Evolutionary conservation across 2,888 invertebrate species (phyloP), one percentile per base, ranked within the genome.

Genomic region (Margaritifera margaritifera): DNA sequence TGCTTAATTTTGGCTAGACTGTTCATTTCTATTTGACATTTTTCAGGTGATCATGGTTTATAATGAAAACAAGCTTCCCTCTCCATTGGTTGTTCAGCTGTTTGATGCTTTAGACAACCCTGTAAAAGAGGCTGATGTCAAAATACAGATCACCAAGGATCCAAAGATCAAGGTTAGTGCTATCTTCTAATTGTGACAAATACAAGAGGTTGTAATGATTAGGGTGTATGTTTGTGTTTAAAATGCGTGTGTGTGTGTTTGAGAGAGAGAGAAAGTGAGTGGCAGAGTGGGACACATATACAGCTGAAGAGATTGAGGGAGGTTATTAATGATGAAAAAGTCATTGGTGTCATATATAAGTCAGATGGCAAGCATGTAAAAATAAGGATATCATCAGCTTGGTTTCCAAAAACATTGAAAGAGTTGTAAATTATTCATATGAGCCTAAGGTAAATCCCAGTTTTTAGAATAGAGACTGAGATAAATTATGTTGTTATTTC

Each of bases 51-150:
- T 87, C 4, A 80, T 83, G 8, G 84, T 88, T 5, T 84, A 82
- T 76, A 88, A 84, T 76, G 87, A 87, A 56, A 74, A 71, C 58
- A 80, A 79, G 62, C 68, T 88, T 4, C 83, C 83, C 0, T 75
- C 80, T 31, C 75, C 86, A 5, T 72, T 89, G 62, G 71, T 80
- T 6, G 82, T 86, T 18, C 88, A 88, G 77, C 77, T 89, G 24
- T 72, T 84, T 66, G 89, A 89, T 74, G 77, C 79, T 19, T 78
- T 68, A 18, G 88, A 85, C 15, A 89, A 89, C 66, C 75, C 80
- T 1, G 80, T 82, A 52, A 68, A 79, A 27, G 78, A 82, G 18
- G 66, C 81, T 5, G 86, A 86, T 64, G 68, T 89, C 27, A 84
- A 82, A 63, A 79, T 89, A 24, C 85, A 87, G 71, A 68, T 89